phyloP scores from a whole-genome alignment of 37 sponge, comb jelly and placozoan genomes.

The Chondrosia reniformis region DNA sequence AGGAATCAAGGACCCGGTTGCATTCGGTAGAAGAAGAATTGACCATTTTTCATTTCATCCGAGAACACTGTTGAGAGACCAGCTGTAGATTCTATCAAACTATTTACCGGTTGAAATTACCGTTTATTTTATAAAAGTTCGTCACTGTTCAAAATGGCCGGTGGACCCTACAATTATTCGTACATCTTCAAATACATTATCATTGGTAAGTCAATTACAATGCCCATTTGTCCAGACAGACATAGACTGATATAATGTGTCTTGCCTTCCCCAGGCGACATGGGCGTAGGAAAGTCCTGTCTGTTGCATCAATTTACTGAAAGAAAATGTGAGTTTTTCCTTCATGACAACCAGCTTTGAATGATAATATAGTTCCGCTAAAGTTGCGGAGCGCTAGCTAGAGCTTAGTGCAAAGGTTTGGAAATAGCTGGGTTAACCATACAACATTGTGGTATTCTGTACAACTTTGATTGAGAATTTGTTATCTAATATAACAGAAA shows the following conservation, averaged over 20 bases:
- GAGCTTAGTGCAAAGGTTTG: not conserved
- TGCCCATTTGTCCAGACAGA: not conserved
- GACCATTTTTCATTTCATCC: too few species aligned
- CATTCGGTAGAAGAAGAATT: too few species aligned
- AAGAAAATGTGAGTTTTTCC: conserved; percentile 97
- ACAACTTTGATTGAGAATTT: too few species aligned
- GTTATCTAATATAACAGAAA: too few species aligned
- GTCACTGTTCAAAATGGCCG: conserved; percentile 64
- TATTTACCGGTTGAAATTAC: too few species aligned
- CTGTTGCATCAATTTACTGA: conserved; percentile 99
- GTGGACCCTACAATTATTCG: conserved; percentile 99
- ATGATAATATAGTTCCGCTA: not conserved
- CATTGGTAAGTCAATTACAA: conserved; percentile 90
- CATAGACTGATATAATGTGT: not conserved
- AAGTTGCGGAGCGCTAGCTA: not conserved
- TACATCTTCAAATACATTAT: conserved; percentile 99
- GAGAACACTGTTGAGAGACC: too few species aligned
- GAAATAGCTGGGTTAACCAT: not conserved
- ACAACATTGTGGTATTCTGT: not conserved
- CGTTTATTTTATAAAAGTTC: too few species aligned
- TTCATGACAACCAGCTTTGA: too few species aligned
- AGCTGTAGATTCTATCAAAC: too few species aligned
- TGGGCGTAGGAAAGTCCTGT: conserved; percentile 99
- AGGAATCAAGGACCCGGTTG: too few species aligned
- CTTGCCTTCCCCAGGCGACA: conserved; percentile 75